These are phyloP conservation scores for Bos taurus DNA, from an alignment of 2,113 vertebrate genomes.

Conservation along the genomic window ARS-UCD2.0 NC_037357.1:7551001-7551500, in stretches of 20 bases:
- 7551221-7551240: constrained; percentile 31
- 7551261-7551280: constrained; percentile 48
- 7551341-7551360: constrained; percentile 25
- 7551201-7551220: constrained; percentile 23
- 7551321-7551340: constrained; percentile 42
- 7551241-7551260: constrained; percentile 27
- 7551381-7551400: background rate
- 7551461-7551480: constrained; percentile 44
- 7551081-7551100: background rate
- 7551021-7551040: constrained; percentile 16
- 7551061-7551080: constrained; percentile 17
- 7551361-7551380: constrained; percentile 38
- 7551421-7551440: background rate
- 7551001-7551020: background rate
- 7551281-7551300: constrained; percentile 37
- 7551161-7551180: constrained; percentile 57
- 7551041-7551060: background rate
- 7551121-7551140: background rate
- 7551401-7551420: constrained; percentile 10
- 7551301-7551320: background rate
- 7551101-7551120: background rate
- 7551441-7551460: constrained; percentile 28
- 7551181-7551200: background rate
- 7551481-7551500: constrained; percentile 34
- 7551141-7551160: constrained; percentile 17